phyloP scores from a whole-genome alignment of 2,113 vertebrate genomes.

The Rhipidura dahli region DNA sequence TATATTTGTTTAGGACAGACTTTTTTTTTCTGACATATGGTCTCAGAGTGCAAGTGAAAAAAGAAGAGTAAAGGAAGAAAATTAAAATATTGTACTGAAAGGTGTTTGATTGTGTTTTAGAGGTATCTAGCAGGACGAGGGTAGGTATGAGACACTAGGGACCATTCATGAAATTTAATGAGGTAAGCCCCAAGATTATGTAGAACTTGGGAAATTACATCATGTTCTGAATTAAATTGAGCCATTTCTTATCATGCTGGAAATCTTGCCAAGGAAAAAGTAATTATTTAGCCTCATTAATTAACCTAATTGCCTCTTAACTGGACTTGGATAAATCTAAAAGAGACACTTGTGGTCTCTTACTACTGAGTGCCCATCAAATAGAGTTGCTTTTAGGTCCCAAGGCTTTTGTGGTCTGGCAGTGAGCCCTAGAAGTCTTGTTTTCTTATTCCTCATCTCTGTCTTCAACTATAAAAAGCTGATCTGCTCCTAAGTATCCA shows the following conservation, averaged over 20 bases:
- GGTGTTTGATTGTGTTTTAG: neutral
- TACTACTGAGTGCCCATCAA: neutral
- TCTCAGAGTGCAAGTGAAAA: neutral
- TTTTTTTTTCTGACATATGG: neutral
- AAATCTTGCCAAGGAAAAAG: neutral
- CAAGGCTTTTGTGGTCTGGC: neutral
- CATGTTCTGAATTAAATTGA: neutral
- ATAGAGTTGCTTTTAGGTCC: neutral
- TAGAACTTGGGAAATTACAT: neutral
- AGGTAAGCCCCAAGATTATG: neutral
- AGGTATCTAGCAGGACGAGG: neutral
- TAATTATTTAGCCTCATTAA: constrained; percentile 24
- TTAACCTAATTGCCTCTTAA: constrained; percentile 11
- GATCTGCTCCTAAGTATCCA: neutral
- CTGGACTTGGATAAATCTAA: neutral
- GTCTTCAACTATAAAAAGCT: neutral
- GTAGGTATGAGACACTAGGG: neutral
- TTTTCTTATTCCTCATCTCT: neutral
- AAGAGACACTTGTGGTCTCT: neutral
- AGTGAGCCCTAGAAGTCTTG: neutral
- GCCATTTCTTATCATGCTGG: neutral
- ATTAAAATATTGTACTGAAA: neutral
- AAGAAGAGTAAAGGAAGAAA: neutral
- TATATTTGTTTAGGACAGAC: neutral
- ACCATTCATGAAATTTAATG: neutral